A percentile compares a stretch with the other conserved stretches of the same genome.
These are phyloP conservation scores for Luscinia luscinia DNA, from an alignment of 2,797 vertebrate species.

Conservation along the genomic window DNA sequence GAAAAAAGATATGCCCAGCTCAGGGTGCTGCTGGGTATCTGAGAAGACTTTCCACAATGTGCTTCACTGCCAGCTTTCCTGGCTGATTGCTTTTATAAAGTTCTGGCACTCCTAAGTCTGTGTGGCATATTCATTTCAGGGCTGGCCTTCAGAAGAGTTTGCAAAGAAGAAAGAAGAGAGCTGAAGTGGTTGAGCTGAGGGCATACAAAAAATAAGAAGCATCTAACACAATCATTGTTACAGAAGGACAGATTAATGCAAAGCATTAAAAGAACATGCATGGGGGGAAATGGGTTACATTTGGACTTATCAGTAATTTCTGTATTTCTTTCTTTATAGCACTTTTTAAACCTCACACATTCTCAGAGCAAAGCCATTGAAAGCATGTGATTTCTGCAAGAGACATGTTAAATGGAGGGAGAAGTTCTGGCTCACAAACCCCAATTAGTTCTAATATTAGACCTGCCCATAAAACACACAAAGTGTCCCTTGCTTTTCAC, in stretches of 20 bases:
- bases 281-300: background rate
- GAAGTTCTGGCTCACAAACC: conserved; percentile 46
- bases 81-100: background rate
- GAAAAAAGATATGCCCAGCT: background rate
- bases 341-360: background rate
- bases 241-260: background rate
- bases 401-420: conserved; percentile 36
- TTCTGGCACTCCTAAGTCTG: background rate
- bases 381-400: background rate
- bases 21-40: background rate
- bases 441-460: conserved; percentile 64
- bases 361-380: background rate
- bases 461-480: conserved; percentile 35
- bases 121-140: background rate
- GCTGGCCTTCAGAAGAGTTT: background rate
- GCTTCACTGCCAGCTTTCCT: background rate
- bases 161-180: background rate
- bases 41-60: background rate
- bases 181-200: background rate
- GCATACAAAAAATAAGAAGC: background rate
- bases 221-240: background rate
- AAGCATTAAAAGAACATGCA: background rate
- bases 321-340: background rate
- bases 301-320: background rate
- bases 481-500: conserved; percentile 43